Percentiles rank a stretch among this genome's conserved stretches.
Conservation (phyloP, 1,140 invertebrate genomes). For the Chironomus tepperi region DNA sequence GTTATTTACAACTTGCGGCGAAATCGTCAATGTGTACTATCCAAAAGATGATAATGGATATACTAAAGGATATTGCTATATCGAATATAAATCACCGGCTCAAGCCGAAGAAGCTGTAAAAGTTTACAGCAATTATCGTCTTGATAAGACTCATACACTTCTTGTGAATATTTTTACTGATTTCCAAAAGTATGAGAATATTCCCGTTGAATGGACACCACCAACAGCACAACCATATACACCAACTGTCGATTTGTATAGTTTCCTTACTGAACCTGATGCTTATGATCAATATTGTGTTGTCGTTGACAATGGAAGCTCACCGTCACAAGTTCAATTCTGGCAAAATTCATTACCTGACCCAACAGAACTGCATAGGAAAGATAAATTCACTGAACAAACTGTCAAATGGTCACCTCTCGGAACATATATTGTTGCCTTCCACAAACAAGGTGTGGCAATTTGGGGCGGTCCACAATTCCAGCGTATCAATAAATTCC, state of each 20-base stretch:
- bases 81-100: conserved; percentile 77
- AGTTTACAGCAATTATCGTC: conserved; percentile 81
- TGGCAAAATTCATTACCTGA: conserved; percentile 88
- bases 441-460: conserved; percentile 90
- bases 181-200: conserved; percentile 89
- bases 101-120: conserved; percentile 82
- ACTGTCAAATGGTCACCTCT: conserved; percentile 95
- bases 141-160: conserved; percentile 95
- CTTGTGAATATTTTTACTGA: conserved; percentile 93
- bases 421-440: conserved; percentile 92
- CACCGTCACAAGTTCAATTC: conserved; percentile 66
- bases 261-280: conserved; percentile 85
- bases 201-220: conserved; percentile 87
- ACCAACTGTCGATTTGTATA: conserved; percentile 80
- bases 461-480: conserved; percentile 95
- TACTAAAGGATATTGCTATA: conserved; percentile 91
- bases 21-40: conserved; percentile 83
- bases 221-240: conserved; percentile 80
- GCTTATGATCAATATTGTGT: conserved; percentile 93
- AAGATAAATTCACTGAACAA: conserved; percentile 61
- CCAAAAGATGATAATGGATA: conserved; percentile 72
- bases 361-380: conserved; percentile 70
- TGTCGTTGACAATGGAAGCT: conserved; percentile 65
- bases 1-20: conserved; percentile 85
- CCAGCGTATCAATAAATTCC: conserved; percentile 83